Base-by-base conservation (phyloP, 2,797 vertebrate species). In the Chelmon rostratus region DNA sequence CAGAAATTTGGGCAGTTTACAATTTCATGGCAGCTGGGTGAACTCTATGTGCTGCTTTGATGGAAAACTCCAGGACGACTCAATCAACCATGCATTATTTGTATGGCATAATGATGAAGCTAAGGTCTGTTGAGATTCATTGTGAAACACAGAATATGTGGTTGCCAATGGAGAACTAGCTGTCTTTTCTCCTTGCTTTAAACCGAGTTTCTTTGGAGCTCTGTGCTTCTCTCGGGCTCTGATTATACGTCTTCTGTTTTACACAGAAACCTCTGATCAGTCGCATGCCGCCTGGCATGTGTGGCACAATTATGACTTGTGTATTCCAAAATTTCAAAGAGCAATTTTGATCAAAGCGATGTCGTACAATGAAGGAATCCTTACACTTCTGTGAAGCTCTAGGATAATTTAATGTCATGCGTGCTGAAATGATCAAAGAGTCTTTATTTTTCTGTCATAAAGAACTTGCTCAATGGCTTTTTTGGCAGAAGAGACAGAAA, bases 281-380 rank as follows among this genome's bases (percentile, higher is more conserved):
- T 25, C 1, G 1, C 53, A 23, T 21, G 62, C 61, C 0, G 8
- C 52, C 3, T 68, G 73, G 23, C 64, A n/a, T 38, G 42, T 46
- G 67, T 47, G 56, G 56, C 59, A 38, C 53, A 58, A 62, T 77
- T 77, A 73, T 72, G 83, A 85, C 68, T 81, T 85, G 67, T 85
- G 71, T 75, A 35, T 84, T 87, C 72, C 66, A 25, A 73, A 73
- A 72, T 86, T 87, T 92, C 90, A 89, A 91, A 91, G 87, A 75
- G 86, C 80, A 90, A 67, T 73, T 89, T 73, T 86, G 88, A 91
- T 92, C 90, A 92, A 92, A 89, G 90, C 77, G 75, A 83, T 87
- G 89, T 78, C 85, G 86, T 25, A 78, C 65, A 79, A 84, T 78
- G 68, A 44, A 66, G 68, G 59, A 61, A 86, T 76, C 44, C 73